Base-by-base conservation (phyloP, 2,888 invertebrate genomes). In the Eupithecia centaureata region DNA sequence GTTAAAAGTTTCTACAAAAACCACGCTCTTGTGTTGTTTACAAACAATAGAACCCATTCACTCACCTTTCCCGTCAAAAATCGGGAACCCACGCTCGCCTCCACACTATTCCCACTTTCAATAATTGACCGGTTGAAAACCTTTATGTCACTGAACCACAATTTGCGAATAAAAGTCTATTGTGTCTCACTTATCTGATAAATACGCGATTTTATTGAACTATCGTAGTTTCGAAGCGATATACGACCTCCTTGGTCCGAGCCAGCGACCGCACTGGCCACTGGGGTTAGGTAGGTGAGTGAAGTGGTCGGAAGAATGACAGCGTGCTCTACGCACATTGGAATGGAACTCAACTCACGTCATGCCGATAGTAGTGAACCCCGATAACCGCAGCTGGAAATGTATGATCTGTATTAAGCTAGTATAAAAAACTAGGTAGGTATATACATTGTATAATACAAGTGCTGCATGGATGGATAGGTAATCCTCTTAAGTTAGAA, bases 161-260 rank as follows among this genome's bases (percentile, higher is more conserved):
- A 66, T 58, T 64, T 32, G 61, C 60, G 65, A 63, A 63, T 70
- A 61, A 63, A 61, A 63, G 32, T 47, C 69, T 67, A 63, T 70
- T 67, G 70, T 70, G 57, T 66, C 38, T 63, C 70, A 67, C 63
- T 70, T 70, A 58, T 22, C 35, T 35, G 38, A 70, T 59, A 57
- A 61, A 47, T 60, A 63, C 27, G 13, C 63, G 38, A 42, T 25
- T 61, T 57, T 61, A 65, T 42, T 30, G 60, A 15, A 38, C 51
- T 57, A 30, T 28, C 52, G 35, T 38, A 28, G 10, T 47, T 7
- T 35, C 7, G 35, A n/a, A 38, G n/a, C 15, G 58, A 33, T 61
- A 61, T 63, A n/a, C 69, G 61, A 61, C 66, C 63, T 52, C 33
- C n/a, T 42, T 42, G 58, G 10, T 12, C 52, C 63, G 47, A 38